phyloP scores from a whole-genome alignment of 2,888 invertebrate genomes.

The Shargacucullia verbasci region DNA sequence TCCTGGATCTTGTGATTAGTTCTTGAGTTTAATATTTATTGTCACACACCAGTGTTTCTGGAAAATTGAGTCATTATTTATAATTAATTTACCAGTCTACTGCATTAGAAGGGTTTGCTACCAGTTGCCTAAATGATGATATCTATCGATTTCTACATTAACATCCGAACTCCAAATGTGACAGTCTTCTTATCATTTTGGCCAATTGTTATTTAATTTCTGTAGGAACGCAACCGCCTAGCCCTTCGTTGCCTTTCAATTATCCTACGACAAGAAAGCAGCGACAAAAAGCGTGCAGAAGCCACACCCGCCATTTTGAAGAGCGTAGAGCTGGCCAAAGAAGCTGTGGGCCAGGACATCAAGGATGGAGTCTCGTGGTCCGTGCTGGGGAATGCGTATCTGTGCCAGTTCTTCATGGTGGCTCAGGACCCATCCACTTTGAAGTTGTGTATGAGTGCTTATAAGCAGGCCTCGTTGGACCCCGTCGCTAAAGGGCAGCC shows the following conservation, averaged over 20 bases:
- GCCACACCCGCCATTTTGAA: slow-evolving; percentile 90
- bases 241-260: slow-evolving; percentile 95
- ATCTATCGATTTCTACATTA: too few relatives aligned
- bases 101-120: too few relatives aligned
- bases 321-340: slow-evolving; percentile 94
- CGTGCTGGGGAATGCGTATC: slow-evolving; percentile 95
- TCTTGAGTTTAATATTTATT: too few relatives aligned
- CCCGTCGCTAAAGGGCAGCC: slow-evolving; percentile 92
- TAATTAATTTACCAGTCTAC: too few relatives aligned
- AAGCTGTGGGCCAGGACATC: slow-evolving; percentile 93
- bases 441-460: slow-evolving; percentile 93
- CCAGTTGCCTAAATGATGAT: too few relatives aligned
- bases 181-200: too few relatives aligned
- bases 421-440: slow-evolving; percentile 92
- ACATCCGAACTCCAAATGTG: too few relatives aligned
- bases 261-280: slow-evolving; percentile 91
- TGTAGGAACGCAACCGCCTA: slow-evolving; percentile 88
- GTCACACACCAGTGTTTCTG: too few relatives aligned
- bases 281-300: slow-evolving; percentile 80
- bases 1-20: too few relatives aligned
- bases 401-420: slow-evolving; percentile 93
- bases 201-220: too few relatives aligned
- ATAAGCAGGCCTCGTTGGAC: slow-evolving; percentile 93
- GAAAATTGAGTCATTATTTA: too few relatives aligned
- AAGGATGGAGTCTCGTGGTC: slow-evolving; percentile 95